These are phyloP conservation scores for Grapholita molesta DNA, from an alignment of 1,140 invertebrate species.

Conservation along the genomic window DNA sequence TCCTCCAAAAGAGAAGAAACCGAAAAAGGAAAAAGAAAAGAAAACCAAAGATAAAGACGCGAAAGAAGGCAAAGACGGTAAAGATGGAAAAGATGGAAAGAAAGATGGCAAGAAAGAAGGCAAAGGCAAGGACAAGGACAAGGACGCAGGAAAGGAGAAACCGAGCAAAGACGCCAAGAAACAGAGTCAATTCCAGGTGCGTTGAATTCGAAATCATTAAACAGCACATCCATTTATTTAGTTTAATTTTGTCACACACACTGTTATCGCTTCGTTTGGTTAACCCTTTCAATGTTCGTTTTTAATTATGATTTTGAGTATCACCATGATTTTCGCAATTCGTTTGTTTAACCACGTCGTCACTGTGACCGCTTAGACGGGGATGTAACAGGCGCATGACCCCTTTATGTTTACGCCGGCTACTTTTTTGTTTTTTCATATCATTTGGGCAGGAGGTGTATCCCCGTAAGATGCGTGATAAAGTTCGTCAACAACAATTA, in stretches of 20 bases:
- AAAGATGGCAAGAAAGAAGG: conserved; percentile 79
- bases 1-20: conserved; percentile 85
- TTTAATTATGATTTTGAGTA: conserved; percentile 40
- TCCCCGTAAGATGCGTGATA: conserved; percentile 85
- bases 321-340: conserved; percentile 47
- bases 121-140: conserved; percentile 79
- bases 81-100: conserved; percentile 80
- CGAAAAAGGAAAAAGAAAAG: conserved; percentile 85
- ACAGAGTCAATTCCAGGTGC: conserved; percentile 81
- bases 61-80: conserved; percentile 74
- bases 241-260: conserved; percentile 38
- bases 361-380: conserved; percentile 52
- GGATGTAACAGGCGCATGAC: conserved; percentile 65
- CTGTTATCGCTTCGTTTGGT: conserved; percentile 58
- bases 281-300: conserved; percentile 46
- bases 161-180: conserved; percentile 81
- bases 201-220: conserved; percentile 30
- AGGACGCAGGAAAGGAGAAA: conserved; percentile 76
- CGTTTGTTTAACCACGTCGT: conserved; percentile 48
- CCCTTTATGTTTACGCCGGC: conserved; percentile 73
- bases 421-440: conserved; percentile 77
- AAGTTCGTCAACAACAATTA: conserved; percentile 80
- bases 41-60: conserved; percentile 81
- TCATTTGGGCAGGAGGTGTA: conserved; percentile 82
- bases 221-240: conserved; percentile 68